phyloP scores from a whole-genome alignment of 64 coral and sea anemone genomes.

The Montipora capricornis region DNA sequence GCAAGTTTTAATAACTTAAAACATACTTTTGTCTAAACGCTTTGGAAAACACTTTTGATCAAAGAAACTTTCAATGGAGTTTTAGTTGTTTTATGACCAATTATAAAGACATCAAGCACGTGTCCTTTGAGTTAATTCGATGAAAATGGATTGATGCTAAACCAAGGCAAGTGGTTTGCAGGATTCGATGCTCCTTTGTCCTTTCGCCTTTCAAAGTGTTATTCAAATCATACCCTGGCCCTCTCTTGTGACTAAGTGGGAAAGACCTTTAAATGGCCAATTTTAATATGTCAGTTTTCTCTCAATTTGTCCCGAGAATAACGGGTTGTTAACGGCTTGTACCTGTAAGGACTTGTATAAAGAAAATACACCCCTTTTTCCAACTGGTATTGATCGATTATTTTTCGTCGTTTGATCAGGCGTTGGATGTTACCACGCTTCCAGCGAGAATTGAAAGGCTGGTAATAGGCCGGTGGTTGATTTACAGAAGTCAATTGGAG shows the following conservation, averaged over 20 bases:
- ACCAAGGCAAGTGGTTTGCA: constrained; percentile 5
- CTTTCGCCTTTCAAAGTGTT: not conserved
- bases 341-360: constrained; percentile 32
- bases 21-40: not conserved
- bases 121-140: constrained; percentile 31
- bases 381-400: not conserved
- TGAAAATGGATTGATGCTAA: constrained; percentile 1
- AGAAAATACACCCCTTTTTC: constrained; percentile 6
- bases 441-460: not conserved
- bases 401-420: constrained; percentile 19
- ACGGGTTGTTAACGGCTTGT: constrained; percentile 42
- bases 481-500: not conserved
- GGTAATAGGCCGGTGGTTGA: constrained; percentile 9
- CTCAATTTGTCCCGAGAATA: not conserved
- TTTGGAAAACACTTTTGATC: constrained; percentile 17
- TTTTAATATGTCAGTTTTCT: constrained; percentile 3
- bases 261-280: not conserved
- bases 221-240: not conserved
- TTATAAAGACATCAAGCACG: constrained; percentile 62
- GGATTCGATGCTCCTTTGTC: not conserved
- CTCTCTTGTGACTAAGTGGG: not conserved
- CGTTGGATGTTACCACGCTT: constrained; percentile 34
- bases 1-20: not conserved
- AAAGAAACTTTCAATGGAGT: constrained; percentile 20
- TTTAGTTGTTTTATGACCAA: constrained; percentile 29